Evolutionary conservation across 1,140 invertebrate species (phyloP).

Genomic region (Oncopodura yosiiana): DNA sequence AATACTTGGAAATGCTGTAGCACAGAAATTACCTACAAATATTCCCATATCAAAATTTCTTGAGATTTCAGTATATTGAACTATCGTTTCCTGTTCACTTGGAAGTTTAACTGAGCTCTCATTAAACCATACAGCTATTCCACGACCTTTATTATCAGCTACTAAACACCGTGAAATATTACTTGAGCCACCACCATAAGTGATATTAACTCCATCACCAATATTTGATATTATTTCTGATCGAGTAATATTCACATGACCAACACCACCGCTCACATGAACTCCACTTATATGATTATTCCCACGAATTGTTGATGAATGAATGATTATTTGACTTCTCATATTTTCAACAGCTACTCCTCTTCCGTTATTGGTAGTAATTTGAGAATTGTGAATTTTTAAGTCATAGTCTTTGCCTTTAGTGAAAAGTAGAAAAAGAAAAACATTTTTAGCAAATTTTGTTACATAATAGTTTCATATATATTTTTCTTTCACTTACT

Average conservation of each 20-base stretch:
- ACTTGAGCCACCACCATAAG: slow-evolving; percentile 76
- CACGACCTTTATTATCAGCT: slow-evolving; percentile 69
- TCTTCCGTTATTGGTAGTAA: slow-evolving; percentile 83
- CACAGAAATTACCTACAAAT: slow-evolving; percentile 53
- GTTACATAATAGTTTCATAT: background rate
- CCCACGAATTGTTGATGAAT: slow-evolving; percentile 68
- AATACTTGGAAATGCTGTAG: slow-evolving; percentile 43
- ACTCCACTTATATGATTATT: slow-evolving; percentile 81
- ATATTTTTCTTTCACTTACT: slow-evolving; percentile 40
- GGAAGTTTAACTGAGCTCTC: slow-evolving; percentile 69
- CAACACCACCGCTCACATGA: slow-evolving; percentile 70
- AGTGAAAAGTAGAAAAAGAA: slow-evolving; percentile 21
- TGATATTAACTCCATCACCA: slow-evolving; percentile 84
- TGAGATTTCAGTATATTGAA: slow-evolving; percentile 77
- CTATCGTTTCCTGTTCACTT: slow-evolving; percentile 68
- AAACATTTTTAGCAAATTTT: background rate
- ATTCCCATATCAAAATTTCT: slow-evolving; percentile 74
- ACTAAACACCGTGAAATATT: slow-evolving; percentile 73
- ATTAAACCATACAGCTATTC: slow-evolving; percentile 79
- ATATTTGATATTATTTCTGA: slow-evolving; percentile 81
- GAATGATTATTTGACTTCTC: slow-evolving; percentile 66
- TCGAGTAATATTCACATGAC: slow-evolving; percentile 85
- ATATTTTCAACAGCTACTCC: slow-evolving; percentile 79
- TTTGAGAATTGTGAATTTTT: slow-evolving; percentile 69
- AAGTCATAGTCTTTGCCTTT: slow-evolving; percentile 73